These are phyloP conservation scores for Ellobium chinense DNA, from an alignment of 2,888 invertebrate genomes.

Conservation along the genomic window DNA sequence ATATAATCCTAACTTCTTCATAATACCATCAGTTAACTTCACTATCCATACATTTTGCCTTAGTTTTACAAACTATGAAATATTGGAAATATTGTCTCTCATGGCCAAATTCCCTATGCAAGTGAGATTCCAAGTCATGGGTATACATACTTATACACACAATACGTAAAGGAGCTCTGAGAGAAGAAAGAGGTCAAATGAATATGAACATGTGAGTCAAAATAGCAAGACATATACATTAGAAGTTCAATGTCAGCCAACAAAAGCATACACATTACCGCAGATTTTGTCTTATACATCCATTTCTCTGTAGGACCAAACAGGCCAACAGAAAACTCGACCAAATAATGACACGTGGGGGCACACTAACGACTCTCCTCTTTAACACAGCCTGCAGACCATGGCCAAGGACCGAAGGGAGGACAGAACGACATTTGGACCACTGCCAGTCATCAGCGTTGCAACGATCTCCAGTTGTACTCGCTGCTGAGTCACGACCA, in stretches of 20 bases:
- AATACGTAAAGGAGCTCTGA: too few species aligned
- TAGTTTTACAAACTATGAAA: too few species aligned
- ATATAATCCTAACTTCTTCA: too few species aligned
- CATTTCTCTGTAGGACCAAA: conserved; percentile 8
- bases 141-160: too few species aligned
- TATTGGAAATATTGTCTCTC: too few species aligned
- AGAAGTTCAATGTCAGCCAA: conserved; percentile 13
- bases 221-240: background rate
- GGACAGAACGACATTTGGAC: conserved; percentile 1
- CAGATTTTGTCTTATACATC: conserved; percentile 3
- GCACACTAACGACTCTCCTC: background rate
- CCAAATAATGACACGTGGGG: conserved; percentile 13
- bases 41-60: too few species aligned
- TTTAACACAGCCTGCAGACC: background rate
- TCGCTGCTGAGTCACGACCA: background rate
- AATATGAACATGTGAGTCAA: background rate
- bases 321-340: conserved; percentile 24
- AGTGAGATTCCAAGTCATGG: too few species aligned
- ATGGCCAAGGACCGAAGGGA: background rate
- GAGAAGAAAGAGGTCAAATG: background rate
- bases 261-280: conserved; percentile 38
- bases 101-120: too few species aligned
- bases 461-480: background rate
- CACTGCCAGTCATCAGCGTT: background rate
- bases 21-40: too few species aligned